Evolutionary conservation across 2,113 vertebrate genomes (phyloP).

Genomic region (Rhegmatorhina hoffmannsi): DNA sequence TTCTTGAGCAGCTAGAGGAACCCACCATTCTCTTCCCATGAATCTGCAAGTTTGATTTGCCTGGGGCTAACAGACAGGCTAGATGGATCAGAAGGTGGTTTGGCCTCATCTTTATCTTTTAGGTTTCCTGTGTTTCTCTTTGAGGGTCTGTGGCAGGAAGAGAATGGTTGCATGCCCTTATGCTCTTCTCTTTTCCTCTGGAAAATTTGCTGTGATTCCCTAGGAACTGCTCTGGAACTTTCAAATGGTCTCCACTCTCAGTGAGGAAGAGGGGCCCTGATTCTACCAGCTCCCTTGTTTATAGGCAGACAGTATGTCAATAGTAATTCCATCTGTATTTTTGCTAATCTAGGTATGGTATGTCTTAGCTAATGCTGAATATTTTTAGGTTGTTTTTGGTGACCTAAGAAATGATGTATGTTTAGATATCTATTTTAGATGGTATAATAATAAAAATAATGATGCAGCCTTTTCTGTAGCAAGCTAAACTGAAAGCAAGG

Average conservation of each 20-base stretch:
- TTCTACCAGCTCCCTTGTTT: neutral
- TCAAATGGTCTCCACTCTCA: neutral
- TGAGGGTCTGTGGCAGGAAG: neutral
- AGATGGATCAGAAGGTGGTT: neutral
- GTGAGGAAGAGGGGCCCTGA: neutral
- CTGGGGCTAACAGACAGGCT: neutral
- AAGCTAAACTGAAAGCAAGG: neutral
- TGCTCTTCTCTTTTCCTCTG: neutral
- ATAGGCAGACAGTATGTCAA: neutral
- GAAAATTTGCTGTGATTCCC: neutral
- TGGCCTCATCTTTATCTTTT: neutral
- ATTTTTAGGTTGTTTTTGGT: constrained; percentile 30
- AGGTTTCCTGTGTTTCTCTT: neutral
- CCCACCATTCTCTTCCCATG: neutral
- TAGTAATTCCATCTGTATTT: neutral
- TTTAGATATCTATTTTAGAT: constrained; percentile 49
- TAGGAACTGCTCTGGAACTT: neutral
- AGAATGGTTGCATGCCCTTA: neutral
- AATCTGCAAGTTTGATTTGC: neutral
- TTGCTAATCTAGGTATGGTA: neutral
- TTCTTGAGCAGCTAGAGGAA: neutral
- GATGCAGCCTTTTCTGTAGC: neutral
- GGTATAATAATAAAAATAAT: constrained; percentile 35
- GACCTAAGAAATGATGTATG: neutral
- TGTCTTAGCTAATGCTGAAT: constrained; percentile 15